Conservation (phyloP, 2,797 vertebrate genomes). For the Melanotaenia maccullochi region DNA sequence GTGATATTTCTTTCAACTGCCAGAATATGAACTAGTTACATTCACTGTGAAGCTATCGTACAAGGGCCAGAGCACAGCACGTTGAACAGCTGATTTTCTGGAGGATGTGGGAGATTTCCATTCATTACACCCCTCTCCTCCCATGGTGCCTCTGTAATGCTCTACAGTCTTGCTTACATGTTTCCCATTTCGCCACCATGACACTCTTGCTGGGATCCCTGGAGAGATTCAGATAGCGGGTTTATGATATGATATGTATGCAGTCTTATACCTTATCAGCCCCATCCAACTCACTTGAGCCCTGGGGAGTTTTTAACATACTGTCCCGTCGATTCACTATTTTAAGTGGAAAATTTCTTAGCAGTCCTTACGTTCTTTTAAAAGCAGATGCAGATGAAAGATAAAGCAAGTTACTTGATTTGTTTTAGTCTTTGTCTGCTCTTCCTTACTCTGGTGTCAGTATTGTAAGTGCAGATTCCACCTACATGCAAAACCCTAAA, state of each 20-base stretch:
- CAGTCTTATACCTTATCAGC: constrained; percentile 73
- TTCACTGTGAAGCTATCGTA: constrained; percentile 24
- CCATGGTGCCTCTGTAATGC: constrained; percentile 33
- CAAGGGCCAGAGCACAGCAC: constrained; percentile 27
- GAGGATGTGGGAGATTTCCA: constrained; percentile 56
- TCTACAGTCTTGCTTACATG: constrained; percentile 52
- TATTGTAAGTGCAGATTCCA: not conserved
- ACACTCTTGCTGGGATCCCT: constrained; percentile 58
- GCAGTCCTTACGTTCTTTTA: constrained; percentile 22
- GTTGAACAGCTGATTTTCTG: constrained; percentile 55
- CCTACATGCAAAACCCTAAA: constrained; percentile 21
- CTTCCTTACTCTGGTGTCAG: constrained; percentile 12
- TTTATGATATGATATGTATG: constrained; percentile 73
- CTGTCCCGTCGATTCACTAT: constrained; percentile 55
- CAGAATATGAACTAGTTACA: constrained; percentile 33
- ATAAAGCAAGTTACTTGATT: constrained; percentile 37
- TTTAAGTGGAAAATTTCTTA: constrained; percentile 52
- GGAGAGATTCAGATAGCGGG: constrained; percentile 53
- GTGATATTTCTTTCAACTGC: constrained; percentile 38
- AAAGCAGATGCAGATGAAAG: constrained; percentile 22
- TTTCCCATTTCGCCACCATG: constrained; percentile 47
- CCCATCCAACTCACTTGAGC: constrained; percentile 60
- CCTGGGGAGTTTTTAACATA: constrained; percentile 50
- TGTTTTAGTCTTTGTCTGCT: constrained; percentile 31
- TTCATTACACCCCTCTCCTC: constrained; percentile 45